Conservation (phyloP, 2,113 vertebrate species). For the Halcyon senegalensis region DNA sequence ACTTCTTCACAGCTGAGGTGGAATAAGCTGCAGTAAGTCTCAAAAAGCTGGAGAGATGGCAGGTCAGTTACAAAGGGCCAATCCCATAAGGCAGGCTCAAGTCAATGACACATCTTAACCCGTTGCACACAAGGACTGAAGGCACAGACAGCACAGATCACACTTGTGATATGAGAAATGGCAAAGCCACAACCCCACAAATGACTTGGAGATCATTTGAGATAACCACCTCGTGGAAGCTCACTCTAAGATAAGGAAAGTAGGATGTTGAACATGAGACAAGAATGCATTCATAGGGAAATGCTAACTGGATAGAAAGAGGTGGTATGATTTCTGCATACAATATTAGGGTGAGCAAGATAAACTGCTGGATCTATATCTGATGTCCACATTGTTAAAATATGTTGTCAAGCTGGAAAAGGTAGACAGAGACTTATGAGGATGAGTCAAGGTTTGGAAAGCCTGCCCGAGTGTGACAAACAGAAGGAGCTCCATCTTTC, state of each 20-base stretch:
- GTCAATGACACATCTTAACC: accelerated
- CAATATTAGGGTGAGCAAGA: not conserved
- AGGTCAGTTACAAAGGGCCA: not conserved
- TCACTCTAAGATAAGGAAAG: not conserved
- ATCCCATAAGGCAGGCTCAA: not conserved
- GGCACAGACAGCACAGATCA: not conserved
- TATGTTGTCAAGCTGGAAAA: not conserved
- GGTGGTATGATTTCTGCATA: not conserved
- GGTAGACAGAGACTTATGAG: slow-evolving; percentile 7
- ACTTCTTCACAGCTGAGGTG: not conserved
- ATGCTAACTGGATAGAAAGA: not conserved
- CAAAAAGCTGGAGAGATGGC: not conserved
- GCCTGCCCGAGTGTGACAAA: not conserved
- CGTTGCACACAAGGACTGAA: not conserved
- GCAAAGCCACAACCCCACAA: not conserved
- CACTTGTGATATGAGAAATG: not conserved
- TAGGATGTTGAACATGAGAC: not conserved
- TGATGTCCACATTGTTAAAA: not conserved
- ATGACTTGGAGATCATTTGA: not conserved
- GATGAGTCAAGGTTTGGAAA: slow-evolving; percentile 26
- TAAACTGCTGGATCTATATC: not conserved
- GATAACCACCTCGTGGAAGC: not conserved
- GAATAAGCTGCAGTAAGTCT: not conserved
- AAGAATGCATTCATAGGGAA: not conserved
- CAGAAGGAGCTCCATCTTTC: not conserved